Percentiles rank a stretch among this genome's conserved stretches.
Conservation (phyloP, 2,888 invertebrate species). For the Apodemia duryi region DNA sequence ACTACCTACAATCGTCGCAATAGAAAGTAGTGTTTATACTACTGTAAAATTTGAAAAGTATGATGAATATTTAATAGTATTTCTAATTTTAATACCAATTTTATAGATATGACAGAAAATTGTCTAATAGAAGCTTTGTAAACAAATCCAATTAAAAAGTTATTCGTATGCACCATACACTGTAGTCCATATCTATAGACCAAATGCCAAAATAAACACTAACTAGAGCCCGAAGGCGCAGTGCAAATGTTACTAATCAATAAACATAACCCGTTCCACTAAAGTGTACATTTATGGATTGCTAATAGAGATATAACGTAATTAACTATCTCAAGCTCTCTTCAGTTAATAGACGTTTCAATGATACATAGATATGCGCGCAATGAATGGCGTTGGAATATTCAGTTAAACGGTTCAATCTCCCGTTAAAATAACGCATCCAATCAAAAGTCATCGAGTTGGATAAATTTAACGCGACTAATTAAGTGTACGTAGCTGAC, state of each 20-base stretch:
- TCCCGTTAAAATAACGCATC: slow-evolving; percentile 38
- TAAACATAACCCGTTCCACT: slow-evolving; percentile 12
- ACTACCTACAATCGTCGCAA: no score
- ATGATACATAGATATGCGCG: slow-evolving; percentile 13
- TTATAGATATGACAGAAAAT: background rate
- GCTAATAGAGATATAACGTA: slow-evolving; percentile 13
- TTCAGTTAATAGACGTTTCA: slow-evolving; percentile 12
- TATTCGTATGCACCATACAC: background rate
- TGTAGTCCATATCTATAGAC: background rate
- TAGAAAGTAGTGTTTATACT: no score
- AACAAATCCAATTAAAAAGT: background rate
- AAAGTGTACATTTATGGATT: slow-evolving; percentile 13
- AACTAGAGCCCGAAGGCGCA: background rate
- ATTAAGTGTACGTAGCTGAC: slow-evolving; percentile 49
- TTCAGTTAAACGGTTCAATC: slow-evolving; percentile 22
- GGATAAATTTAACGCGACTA: slow-evolving; percentile 51
- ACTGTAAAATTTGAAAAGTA: no score
- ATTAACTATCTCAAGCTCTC: slow-evolving; percentile 15
- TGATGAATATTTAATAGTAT: no score
- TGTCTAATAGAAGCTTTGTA: background rate
- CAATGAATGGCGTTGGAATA: slow-evolving; percentile 7
- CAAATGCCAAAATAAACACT: background rate
- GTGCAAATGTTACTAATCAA: slow-evolving; percentile 12
- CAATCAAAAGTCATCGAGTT: slow-evolving; percentile 35
- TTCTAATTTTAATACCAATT: background rate